These are phyloP conservation scores for Heliopora coerulea DNA, from an alignment of 92 coral and sea anemone species.

Conservation along the genomic window DNA sequence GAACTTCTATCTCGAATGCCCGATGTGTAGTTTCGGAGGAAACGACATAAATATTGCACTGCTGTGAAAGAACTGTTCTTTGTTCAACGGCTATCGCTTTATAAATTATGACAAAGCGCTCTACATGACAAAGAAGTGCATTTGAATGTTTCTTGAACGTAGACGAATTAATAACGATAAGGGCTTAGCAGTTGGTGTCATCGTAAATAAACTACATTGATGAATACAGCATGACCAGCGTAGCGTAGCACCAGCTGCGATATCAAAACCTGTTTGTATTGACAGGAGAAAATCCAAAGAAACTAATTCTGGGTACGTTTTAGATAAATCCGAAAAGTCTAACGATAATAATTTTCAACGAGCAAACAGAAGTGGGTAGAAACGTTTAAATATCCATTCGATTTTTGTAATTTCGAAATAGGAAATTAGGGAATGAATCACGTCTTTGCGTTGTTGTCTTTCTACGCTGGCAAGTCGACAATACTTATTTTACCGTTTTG, in stretches of 20 bases:
- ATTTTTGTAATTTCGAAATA: background rate
- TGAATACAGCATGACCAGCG: background rate
- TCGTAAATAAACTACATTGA: slow-evolving; percentile 20
- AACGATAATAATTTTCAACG: background rate
- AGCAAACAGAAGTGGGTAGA: background rate
- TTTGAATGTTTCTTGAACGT: background rate
- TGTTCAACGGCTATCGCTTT: background rate
- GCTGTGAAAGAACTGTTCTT: background rate
- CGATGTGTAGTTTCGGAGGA: no score
- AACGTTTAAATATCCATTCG: background rate
- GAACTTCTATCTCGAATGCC: no score
- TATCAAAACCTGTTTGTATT: background rate
- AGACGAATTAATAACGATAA: slow-evolving; percentile 3
- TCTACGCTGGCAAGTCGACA: background rate
- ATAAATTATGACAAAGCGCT: background rate
- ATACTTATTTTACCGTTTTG: background rate
- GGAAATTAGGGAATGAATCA: background rate
- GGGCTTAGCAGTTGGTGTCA: slow-evolving; percentile 6
- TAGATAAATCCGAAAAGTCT: background rate
- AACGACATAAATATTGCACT: background rate
- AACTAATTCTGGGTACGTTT: background rate
- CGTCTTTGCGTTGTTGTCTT: background rate
- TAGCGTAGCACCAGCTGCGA: background rate
- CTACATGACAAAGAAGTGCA: slow-evolving; percentile 23
- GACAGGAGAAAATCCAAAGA: background rate